phyloP scores from a whole-genome alignment of 1,140 invertebrate species.

The Lethrus apterus region DNA sequence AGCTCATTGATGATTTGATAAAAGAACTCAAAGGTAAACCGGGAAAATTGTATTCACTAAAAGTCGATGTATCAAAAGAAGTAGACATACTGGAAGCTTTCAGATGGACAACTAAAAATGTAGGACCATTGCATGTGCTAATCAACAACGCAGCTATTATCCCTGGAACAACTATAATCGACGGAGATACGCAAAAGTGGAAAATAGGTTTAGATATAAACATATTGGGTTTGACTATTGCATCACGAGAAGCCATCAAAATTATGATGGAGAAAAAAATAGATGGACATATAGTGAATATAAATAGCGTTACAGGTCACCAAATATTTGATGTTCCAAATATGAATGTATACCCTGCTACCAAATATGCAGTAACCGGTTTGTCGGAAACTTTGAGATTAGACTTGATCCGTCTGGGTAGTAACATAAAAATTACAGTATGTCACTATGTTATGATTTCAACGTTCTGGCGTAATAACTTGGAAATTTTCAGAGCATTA shows the following conservation, averaged over 20 bases:
- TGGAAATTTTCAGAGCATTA: slow-evolving; percentile 8
- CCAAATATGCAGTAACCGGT: slow-evolving; percentile 62
- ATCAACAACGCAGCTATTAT: slow-evolving; percentile 66
- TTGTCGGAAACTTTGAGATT: slow-evolving; percentile 55
- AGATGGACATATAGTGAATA: slow-evolving; percentile 63
- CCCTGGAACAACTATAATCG: slow-evolving; percentile 28
- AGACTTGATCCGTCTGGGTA: slow-evolving; percentile 52
- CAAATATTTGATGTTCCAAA: slow-evolving; percentile 36
- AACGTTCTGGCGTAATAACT: too few species aligned
- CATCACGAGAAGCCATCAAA: slow-evolving; percentile 55
- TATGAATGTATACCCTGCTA: slow-evolving; percentile 51
- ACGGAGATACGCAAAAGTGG: slow-evolving; percentile 43
- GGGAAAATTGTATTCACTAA: slow-evolving; percentile 13
- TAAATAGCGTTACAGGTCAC: slow-evolving; percentile 56
- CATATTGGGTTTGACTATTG: slow-evolving; percentile 56
- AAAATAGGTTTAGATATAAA: slow-evolving; percentile 57
- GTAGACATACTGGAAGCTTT: slow-evolving; percentile 54
- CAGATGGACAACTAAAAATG: slow-evolving; percentile 46
- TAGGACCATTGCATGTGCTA: slow-evolving; percentile 48
- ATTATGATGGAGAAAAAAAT: slow-evolving; percentile 57
- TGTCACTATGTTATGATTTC: slow-evolving; percentile 24
- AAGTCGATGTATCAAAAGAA: slow-evolving; percentile 55
- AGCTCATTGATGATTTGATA: background rate
- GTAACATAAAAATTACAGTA: slow-evolving; percentile 60
- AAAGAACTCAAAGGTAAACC: background rate